Base-by-base conservation (phyloP, 2,113 vertebrate genomes). In the Trichomycterus rosablanca region DNA sequence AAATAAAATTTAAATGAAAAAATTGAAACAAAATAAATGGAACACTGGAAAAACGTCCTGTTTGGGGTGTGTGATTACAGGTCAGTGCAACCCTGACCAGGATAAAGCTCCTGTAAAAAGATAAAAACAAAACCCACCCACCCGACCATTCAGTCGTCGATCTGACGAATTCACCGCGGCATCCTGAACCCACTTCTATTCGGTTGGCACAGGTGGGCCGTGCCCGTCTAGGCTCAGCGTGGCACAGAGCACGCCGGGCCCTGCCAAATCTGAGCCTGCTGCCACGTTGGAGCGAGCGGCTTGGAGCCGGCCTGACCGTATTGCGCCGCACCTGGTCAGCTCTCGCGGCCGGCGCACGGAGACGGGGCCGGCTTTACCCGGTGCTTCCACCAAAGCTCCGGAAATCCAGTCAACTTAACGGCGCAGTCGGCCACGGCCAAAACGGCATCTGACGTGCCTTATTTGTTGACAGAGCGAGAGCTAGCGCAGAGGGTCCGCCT, bases 381-480 rank as follows among this genome's bases (percentile, higher is more conserved):
- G 45, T 58, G 62, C 66, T 48, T 53, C 5, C 70, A 34, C 50
- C 73, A 85, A 84, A 83, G 78, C 81, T 62, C 64, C 23, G 45
- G 51, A 86, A 83, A 89, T 86, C 84, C 85, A 80, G 79, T 80
- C 76, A 84, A 83, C 81, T 87, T 80, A 82, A 76, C 75, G 67
- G 74, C 73, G 74, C 61, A 69, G 74, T 69, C 57, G 74, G 71
- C 70, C 56, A 53, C 46, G 80, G 83, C 86, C 86, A 89, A 85
- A 80, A 84, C 80, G 82, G 81, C 87, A 88, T 88, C 84, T 89
- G 84, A 87, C 80, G 80, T 59, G 84, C 80, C 84, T 84, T 84
- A 84, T 83, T 84, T 86, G 84, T 89, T 89, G 81, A 85, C 83
- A 77, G 80, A 80, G 80, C 61, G 76, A 81, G 86, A 86, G 85